These are phyloP conservation scores for Drosophila subpulchrella DNA, from an alignment of 1,140 invertebrate species.

Conservation along the genomic window DNA sequence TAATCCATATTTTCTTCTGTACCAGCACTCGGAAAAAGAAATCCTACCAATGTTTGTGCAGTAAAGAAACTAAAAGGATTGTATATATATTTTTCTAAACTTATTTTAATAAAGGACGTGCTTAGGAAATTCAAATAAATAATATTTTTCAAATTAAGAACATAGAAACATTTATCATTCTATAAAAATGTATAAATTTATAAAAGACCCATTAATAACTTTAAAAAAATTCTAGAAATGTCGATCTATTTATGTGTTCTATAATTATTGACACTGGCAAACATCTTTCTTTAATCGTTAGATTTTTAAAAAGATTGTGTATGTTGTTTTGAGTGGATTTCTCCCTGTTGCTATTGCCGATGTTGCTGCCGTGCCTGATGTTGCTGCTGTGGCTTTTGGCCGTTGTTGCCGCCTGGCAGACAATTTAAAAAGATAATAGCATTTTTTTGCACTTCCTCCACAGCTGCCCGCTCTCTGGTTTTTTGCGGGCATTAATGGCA, in stretches of 20 bases:
- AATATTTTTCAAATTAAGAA: too few relatives aligned
- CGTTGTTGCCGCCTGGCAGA: conserved; percentile 67
- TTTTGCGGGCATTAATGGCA: conserved; percentile 57
- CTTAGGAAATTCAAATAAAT: background rate
- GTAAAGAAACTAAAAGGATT: background rate
- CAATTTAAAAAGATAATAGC: conserved; percentile 81
- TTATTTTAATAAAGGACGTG: background rate
- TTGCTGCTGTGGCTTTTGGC: conserved; percentile 17
- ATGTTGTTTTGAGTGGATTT: conserved; percentile 1
- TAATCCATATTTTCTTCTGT: conserved; percentile 75
- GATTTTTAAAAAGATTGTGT: background rate
- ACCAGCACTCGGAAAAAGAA: conserved; percentile 11
- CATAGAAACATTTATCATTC: too few relatives aligned
- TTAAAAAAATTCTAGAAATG: too few relatives aligned
- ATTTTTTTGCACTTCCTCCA: conserved; percentile 41
- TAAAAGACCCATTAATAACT: too few relatives aligned
- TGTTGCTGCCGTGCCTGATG: conserved; percentile 21
- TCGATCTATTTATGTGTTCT: too few relatives aligned
- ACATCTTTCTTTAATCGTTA: too few relatives aligned
- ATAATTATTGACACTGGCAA: too few relatives aligned
- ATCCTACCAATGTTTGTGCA: background rate
- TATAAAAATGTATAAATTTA: too few relatives aligned
- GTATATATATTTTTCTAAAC: background rate
- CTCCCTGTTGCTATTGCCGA: conserved; percentile 30
- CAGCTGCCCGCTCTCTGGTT: background rate